These are phyloP conservation scores for Pseudonaja textilis DNA, from an alignment of 2,113 vertebrate species.

Conservation along the genomic window DNA sequence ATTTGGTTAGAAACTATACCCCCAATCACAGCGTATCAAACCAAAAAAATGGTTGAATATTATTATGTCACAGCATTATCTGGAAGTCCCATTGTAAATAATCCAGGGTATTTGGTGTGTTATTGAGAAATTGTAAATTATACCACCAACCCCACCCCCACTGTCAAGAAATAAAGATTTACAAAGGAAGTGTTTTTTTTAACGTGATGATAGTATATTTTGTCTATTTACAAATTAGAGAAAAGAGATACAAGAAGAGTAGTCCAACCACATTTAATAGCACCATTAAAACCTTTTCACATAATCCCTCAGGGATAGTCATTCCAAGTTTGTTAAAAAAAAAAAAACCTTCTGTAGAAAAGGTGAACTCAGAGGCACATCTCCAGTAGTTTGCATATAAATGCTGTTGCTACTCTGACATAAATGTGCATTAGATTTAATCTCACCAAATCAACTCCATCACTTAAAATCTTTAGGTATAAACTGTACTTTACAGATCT, in stretches of 20 bases:
- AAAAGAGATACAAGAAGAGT: background rate
- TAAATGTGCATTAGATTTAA: conserved; percentile 19
- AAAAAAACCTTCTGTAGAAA: background rate
- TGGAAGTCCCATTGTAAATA: background rate
- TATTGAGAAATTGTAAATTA: background rate
- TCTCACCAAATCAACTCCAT: background rate
- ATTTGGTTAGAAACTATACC: background rate
- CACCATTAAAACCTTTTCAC: background rate
- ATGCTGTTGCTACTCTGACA: conserved; percentile 29
- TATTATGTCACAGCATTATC: background rate
- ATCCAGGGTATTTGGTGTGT: background rate
- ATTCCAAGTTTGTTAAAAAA: background rate
- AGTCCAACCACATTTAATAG: background rate
- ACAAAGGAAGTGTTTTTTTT: background rate
- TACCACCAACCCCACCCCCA: background rate
- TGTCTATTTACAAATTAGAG: background rate
- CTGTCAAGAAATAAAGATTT: background rate
- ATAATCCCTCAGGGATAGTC: background rate
- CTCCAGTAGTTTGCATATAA: background rate
- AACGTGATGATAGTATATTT: background rate
- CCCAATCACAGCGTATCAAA: background rate
- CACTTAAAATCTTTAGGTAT: background rate
- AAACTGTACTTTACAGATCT: too few relatives aligned
- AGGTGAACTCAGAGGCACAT: conserved; percentile 11
- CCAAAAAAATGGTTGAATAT: background rate